Evolutionary conservation across 2,113 vertebrate species (phyloP), one percentile per base, ranked within the genome.

Genomic region (Corythaeola cristata): DNA sequence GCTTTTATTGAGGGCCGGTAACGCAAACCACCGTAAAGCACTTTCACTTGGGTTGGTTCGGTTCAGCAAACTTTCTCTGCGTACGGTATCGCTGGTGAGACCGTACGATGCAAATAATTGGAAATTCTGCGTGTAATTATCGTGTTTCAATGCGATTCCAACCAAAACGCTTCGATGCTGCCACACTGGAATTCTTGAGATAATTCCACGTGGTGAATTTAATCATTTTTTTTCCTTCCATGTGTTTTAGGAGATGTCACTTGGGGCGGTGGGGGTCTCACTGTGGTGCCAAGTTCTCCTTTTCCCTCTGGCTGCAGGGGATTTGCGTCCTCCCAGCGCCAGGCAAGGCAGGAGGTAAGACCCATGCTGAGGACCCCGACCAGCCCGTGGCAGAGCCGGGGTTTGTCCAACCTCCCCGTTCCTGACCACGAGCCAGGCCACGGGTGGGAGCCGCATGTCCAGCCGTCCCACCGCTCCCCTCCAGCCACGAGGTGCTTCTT

Each of bases 321-420:
- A 5, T 69, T 78, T 90, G 73, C 21, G 26, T 45, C 23, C 20
- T 52, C 21, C 35, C 71, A 24, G 19, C 6, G 7, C 75, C 2
- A 2, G 56, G 19, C 0, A 0, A n/a, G 35, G 11, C 0, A 0
- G 71, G 75, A 66, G 39, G 72, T 52, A 6, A 72, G 56, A 22
- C 59, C 15, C 8, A 0, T 3, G 35, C 45, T 56, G 27, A 18
- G 47, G 63, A 73, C 30, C 19, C 44, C 1, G 2, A 49, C 8
- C 3, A 2, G 32, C 11, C 2, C 6, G 2, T 49, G 41, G 12
- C 64, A 91, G 20, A 50, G 24, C 8, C 39, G 5, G 8, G 11
- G 3, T 53, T 66, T 85, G 45, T 7, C 56, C 49, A 5, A 20
- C 8, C 37, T 91, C 18, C 50, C 32, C 1, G 0, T 22, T 55